Conservation (phyloP, 2,888 invertebrate genomes). For the Rhopalosiphum nymphaeae region DNA sequence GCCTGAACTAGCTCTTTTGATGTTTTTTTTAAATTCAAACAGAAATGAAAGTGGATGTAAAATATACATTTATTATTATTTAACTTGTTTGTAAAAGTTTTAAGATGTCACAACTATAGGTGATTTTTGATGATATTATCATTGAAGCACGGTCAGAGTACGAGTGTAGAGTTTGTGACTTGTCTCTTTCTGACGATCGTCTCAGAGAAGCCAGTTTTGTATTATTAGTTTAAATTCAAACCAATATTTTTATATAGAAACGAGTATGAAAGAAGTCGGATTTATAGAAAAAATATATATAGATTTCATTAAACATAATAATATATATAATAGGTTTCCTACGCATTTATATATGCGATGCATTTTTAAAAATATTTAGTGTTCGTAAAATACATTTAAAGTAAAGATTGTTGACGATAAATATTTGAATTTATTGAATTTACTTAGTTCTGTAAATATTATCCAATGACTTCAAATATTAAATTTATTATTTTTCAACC, state of each 20-base stretch:
- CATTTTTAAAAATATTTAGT: background rate
- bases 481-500: background rate
- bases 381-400: background rate
- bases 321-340: background rate
- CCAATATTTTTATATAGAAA: background rate
- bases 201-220: background rate
- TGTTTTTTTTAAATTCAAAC: conserved; percentile 27
- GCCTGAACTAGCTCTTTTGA: background rate
- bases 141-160: background rate
- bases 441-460: background rate
- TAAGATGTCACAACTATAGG: background rate
- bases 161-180: background rate
- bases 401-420: background rate
- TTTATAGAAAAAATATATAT: background rate
- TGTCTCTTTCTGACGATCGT: background rate
- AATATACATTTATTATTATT: conserved; percentile 19
- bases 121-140: background rate
- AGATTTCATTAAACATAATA: background rate
- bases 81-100: conserved; percentile 9
- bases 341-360: background rate
- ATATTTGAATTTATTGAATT: background rate
- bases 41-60: background rate
- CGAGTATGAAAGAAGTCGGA: background rate
- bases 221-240: conserved; percentile 6
- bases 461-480: background rate